Evolutionary conservation across 2,113 vertebrate genomes (phyloP).

Genomic region (Salminus brasiliensis): DNA sequence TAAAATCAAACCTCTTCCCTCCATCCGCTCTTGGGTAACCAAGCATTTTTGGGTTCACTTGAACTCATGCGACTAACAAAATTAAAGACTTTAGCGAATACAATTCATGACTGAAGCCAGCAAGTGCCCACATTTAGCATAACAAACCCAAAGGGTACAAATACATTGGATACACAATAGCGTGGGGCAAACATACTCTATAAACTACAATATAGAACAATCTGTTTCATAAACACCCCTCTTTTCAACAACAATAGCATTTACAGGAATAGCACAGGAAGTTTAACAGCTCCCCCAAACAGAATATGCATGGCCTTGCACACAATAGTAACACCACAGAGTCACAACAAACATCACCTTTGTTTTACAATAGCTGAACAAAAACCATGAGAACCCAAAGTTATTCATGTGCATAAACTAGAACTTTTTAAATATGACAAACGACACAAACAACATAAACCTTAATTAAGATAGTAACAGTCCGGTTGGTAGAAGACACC

Average conservation of each 20-base stretch:
- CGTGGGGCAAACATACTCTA: neutral
- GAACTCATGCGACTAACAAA: neutral
- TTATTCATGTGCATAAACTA: no score
- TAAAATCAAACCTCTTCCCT: slow-evolving; percentile 1
- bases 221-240: neutral
- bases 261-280: no score
- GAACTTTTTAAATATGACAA: no score
- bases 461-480: no score
- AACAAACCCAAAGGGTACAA: neutral
- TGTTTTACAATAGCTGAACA: no score
- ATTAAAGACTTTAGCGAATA: neutral
- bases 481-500: no score
- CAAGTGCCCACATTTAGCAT: neutral
- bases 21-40: neutral
- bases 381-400: no score
- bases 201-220: neutral
- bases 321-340: no score
- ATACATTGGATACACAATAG: neutral
- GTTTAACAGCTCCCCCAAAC: neutral
- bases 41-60: slow-evolving; percentile 2
- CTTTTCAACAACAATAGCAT: neutral
- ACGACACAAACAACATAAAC: no score
- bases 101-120: neutral
- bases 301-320: no score
- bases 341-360: no score